Evolutionary conservation across 2,797 vertebrate genomes (phyloP), one percentile per base, ranked within the genome.

Genomic region (Momotus momota): DNA sequence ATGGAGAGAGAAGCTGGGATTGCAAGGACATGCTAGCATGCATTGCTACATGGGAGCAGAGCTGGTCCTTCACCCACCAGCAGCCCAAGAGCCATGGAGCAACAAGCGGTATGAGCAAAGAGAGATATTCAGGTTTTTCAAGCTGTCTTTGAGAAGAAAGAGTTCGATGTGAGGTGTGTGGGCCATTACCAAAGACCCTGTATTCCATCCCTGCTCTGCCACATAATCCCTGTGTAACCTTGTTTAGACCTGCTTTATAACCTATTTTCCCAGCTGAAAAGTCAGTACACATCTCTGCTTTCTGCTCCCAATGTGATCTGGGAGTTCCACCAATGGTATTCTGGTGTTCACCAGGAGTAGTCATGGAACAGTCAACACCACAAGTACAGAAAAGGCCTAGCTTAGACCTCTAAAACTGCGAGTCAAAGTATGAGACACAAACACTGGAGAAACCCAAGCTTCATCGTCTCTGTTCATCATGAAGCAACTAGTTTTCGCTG

Each of bases 31-130:
- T 11, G 21, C n/a, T 10, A 8, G 43, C 23, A 66, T 0, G 1
- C 0, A 3, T 22, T 74, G 19, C 46, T 86, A 64, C 14, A 5
- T 0, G 0, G 23, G 9, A 14, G 4, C 14, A 91, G 31, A 64
- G 43, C n/a, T 65, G 8, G 4, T 69, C n/a, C 58, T 75, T 88
- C 51, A 60, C 10, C 29, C 10, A 16, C 21, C 12, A 25, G 38
- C 2, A 10, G 14, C 49, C 21, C 38, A 33, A 73, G 67, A 66
- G 19, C 61, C 9, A 13, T 25, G 17, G 46, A 41, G 21, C 58
- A 66, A 18, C n/a, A 51, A 13, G 10, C 64, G n/a, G 19, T 46
- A 79, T 54, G 27, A 31, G 69, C n/a, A 81, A 60, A 82, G 33
- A 26, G 25, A 1, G 7, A 51, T 6, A 14, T 73, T 41, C 29